Conservation (phyloP, 1,140 invertebrate genomes). For the Rhizoglyphus robini region DNA sequence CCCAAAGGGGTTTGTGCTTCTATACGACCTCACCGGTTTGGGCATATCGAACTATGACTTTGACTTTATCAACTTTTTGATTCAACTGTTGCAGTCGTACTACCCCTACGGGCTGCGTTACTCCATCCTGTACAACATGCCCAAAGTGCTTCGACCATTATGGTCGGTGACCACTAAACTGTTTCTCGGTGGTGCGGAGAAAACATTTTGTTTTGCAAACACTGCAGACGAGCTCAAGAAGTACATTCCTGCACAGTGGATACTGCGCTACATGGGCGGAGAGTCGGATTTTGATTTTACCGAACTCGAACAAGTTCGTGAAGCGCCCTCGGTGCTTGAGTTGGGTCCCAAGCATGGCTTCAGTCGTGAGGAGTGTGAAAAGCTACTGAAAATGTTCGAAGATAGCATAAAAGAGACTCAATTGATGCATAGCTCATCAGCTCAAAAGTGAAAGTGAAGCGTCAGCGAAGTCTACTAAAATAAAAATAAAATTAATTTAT, state of each 20-base stretch:
- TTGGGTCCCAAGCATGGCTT: constrained; percentile 11
- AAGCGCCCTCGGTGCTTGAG: neutral
- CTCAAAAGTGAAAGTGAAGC: too few relatives aligned
- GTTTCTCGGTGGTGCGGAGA: constrained; percentile 2
- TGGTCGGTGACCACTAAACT: constrained; percentile 5
- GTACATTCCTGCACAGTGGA: constrained; percentile 20
- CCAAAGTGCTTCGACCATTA: constrained; percentile 11
- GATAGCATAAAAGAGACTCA: neutral
- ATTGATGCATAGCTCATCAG: too few relatives aligned
- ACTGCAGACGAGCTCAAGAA: constrained; percentile 13
- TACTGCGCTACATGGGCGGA: constrained; percentile 24
- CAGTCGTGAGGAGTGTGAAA: constrained; percentile 1
- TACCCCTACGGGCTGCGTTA: constrained; percentile 19
- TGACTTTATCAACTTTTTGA: constrained; percentile 15
- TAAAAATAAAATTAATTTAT: too few relatives aligned
- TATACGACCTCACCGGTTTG: constrained; percentile 15
- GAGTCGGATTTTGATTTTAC: constrained; percentile 9
- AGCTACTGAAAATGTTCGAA: constrained; percentile 15
- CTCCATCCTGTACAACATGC: constrained; percentile 12
- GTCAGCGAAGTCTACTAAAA: too few relatives aligned
- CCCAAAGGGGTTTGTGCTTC: constrained; percentile 1
- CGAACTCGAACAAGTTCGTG: neutral
- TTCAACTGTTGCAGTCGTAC: constrained; percentile 5
- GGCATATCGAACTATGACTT: constrained; percentile 2
- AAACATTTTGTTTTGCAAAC: constrained; percentile 21